Evolutionary conservation across 2,113 vertebrate genomes (phyloP).

Genomic region (Oenanthe oenanthe): DNA sequence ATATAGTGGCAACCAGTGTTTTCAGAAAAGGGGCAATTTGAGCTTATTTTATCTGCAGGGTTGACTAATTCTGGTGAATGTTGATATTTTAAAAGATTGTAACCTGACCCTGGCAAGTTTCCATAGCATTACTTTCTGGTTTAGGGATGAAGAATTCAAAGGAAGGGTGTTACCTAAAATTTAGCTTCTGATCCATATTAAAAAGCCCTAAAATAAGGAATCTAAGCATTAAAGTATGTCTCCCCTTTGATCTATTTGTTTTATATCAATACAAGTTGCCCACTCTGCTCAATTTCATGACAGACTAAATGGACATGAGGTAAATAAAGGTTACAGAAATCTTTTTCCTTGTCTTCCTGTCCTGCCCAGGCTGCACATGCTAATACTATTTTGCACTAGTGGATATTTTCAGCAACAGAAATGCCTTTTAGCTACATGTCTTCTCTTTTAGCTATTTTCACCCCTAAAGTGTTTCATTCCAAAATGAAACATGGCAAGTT

Average conservation of each 20-base stretch:
- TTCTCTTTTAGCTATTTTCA: neutral
- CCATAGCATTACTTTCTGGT: neutral
- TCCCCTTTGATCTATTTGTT: neutral
- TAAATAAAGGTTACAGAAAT: neutral
- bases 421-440: neutral
- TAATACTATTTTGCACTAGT: neutral
- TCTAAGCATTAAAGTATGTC: neutral
- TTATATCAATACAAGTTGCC: neutral
- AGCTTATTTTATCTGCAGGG: neutral
- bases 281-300: neutral
- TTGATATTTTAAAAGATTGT: neutral
- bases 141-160: neutral
- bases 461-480: neutral
- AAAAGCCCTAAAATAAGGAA: neutral
- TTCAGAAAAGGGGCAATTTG: neutral
- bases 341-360: neutral
- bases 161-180: neutral
- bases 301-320: neutral
- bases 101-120: neutral
- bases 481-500: neutral
- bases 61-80: neutral
- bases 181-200: neutral
- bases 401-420: neutral
- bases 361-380: neutral
- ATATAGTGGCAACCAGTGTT: neutral